A percentile compares a stretch with the other conserved stretches of the same genome.
These are phyloP conservation scores for Drusus annulatus DNA, from an alignment of 1,140 invertebrate genomes.

Conservation along the genomic window DNA sequence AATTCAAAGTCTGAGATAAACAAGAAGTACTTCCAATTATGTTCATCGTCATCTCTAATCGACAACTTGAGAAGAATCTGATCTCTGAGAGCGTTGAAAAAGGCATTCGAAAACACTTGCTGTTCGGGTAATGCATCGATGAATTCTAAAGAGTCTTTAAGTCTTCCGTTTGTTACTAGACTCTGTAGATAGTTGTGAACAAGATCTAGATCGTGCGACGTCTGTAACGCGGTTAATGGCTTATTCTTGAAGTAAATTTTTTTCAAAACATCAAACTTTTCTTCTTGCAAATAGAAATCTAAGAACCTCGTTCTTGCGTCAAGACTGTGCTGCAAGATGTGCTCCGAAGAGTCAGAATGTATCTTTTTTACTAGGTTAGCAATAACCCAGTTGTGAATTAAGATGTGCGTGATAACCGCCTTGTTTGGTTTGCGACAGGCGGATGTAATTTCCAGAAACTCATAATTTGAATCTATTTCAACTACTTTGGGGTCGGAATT, in stretches of 20 bases:
- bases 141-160: constrained; percentile 66
- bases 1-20: constrained; percentile 66
- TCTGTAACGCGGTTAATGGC: constrained; percentile 68
- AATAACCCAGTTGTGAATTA: constrained; percentile 69
- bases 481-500: neutral
- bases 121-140: constrained; percentile 67
- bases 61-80: constrained; percentile 68
- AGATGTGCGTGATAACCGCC: constrained; percentile 63
- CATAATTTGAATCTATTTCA: neutral
- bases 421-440: constrained; percentile 64
- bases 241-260: constrained; percentile 66
- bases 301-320: constrained; percentile 67
- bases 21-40: constrained; percentile 69
- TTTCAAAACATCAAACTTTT: constrained; percentile 66
- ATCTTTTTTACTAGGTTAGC: constrained; percentile 70
- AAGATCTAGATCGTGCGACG: constrained; percentile 66
- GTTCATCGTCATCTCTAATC: constrained; percentile 62
- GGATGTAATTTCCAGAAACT: constrained; percentile 38
- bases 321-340: constrained; percentile 66
- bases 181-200: constrained; percentile 64
- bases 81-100: constrained; percentile 66
- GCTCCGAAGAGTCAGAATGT: constrained; percentile 65
- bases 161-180: constrained; percentile 64
- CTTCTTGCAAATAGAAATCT: constrained; percentile 68
- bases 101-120: constrained; percentile 63